Percentiles rank a stretch among this genome's conserved stretches.
Conservation (phyloP, 1,140 invertebrate species). For the Drosophila baimaii region DNA sequence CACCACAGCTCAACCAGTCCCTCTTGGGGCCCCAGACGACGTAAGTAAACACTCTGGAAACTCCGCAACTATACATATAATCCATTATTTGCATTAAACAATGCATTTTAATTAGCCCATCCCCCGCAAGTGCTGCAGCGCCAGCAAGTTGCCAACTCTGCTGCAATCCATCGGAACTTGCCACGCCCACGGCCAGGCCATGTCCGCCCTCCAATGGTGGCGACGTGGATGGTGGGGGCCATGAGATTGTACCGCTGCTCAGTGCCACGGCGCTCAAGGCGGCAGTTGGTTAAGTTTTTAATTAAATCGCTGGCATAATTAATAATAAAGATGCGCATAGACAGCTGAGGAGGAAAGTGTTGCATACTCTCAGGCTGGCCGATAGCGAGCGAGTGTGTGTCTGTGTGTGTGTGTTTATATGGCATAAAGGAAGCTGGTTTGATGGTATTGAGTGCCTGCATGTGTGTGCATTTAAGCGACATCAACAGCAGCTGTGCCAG, state of each 20-base stretch:
- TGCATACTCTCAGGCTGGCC: slow-evolving; percentile 54
- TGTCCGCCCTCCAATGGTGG: slow-evolving; percentile 20
- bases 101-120: slow-evolving; percentile 79
- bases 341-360: slow-evolving; percentile 48
- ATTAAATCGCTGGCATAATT: slow-evolving; percentile 69
- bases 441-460: slow-evolving; percentile 24
- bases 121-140: slow-evolving; percentile 39
- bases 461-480: slow-evolving; percentile 27
- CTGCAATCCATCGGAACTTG: slow-evolving; percentile 31
- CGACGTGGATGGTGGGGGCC: slow-evolving; percentile 29
- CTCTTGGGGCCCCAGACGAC: slow-evolving; percentile 30
- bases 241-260: slow-evolving; percentile 51
- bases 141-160: slow-evolving; percentile 46
- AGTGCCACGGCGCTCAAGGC: slow-evolving; percentile 58
- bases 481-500: slow-evolving; percentile 34
- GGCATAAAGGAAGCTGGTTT: not conserved
- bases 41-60: slow-evolving; percentile 65
- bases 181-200: slow-evolving; percentile 7
- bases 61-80: slow-evolving; percentile 54
- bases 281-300: slow-evolving; percentile 69
- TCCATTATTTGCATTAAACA: slow-evolving; percentile 63
- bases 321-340: slow-evolving; percentile 64
- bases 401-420: slow-evolving; percentile 4
- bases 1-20: slow-evolving; percentile 6
- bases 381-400: slow-evolving; percentile 9